Base-by-base conservation (phyloP, 1,140 invertebrate genomes). In the Cyrtorhinus lividipennis region DNA sequence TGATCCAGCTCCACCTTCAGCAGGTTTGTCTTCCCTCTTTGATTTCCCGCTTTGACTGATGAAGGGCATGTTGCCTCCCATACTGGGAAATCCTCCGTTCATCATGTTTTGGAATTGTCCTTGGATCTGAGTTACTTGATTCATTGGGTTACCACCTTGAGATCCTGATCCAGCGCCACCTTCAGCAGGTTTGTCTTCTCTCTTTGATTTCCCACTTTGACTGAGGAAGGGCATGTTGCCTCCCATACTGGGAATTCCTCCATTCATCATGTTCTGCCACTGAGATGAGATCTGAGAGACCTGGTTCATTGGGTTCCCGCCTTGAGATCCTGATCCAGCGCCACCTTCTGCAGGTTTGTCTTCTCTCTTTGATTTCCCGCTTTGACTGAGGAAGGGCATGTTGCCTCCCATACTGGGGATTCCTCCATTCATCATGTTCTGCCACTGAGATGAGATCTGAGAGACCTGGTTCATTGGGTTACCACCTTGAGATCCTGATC, bases 61-160 rank as follows among this genome's bases (percentile, higher is more conserved):
- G 48, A 53, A 53, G 20, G 48, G 48, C 48, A 53, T 53, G 18
- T 53, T 53, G 10, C 48, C 48, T 10, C 48, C 48, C 48, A 53
- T 10, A 20, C 48, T 20, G 48, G 5, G 10, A 5, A 38, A 8
- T 38, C 30, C 30, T 38, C n/a, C n/a, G n/a, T 38, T 5, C 30
- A 38, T 38, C 48, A 53, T 5, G 12, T 20, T 12, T 53, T 53
- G 48, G 8, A 8, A 15, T 22, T 12, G 12, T 8, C 5, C 5
- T 5, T 8, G 8, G 8, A 53, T 22, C 20, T 53, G 48, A 20
- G 8, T 53, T 5, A 53, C 20, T 3, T 53, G 8, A 5, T 20
- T 20, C 8, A 53, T 8, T 10, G 48, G 48, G 48, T 53, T 53
- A 20, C 48, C 20, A 5, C 20, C 20, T 22, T 20, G 10, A 15